Conservation (phyloP, 2,113 vertebrate species). For the Poeciliopsis retropinna region DNA sequence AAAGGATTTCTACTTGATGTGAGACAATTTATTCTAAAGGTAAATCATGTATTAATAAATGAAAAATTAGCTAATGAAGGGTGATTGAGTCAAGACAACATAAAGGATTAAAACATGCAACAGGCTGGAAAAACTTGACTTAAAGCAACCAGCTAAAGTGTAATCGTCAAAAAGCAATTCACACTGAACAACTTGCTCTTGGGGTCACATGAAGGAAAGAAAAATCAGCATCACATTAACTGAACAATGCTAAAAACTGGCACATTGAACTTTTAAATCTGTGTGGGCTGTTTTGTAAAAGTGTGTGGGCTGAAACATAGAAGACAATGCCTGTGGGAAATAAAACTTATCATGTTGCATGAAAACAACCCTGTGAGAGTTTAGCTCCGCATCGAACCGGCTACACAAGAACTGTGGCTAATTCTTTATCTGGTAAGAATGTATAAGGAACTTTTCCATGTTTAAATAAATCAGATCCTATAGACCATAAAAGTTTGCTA, state of each 20-base stretch:
- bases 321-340: slow-evolving; percentile 18
- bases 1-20: not conserved
- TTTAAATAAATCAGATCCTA: not conserved
- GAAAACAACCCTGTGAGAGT: slow-evolving; percentile 13
- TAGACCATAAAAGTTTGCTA: no score
- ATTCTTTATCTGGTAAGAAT: not conserved
- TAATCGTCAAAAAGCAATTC: no score
- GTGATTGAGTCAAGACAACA: not conserved
- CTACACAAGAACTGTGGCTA: slow-evolving; percentile 8
- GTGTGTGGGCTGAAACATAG: slow-evolving; percentile 24
- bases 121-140: no score
- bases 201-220: no score
- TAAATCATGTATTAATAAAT: not conserved
- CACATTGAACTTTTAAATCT: slow-evolving; percentile 8
- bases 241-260: not conserved
- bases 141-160: no score
- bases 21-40: not conserved
- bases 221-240: not conserved
- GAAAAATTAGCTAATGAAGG: not conserved
- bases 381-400: slow-evolving; percentile 15
- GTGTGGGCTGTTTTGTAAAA: slow-evolving; percentile 10
- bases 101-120: no score
- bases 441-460: not conserved
- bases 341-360: slow-evolving; percentile 21
- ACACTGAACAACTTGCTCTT: no score